Evolutionary conservation across 1,140 invertebrate species (phyloP).

Genomic region (Drosophila navojoa): DNA sequence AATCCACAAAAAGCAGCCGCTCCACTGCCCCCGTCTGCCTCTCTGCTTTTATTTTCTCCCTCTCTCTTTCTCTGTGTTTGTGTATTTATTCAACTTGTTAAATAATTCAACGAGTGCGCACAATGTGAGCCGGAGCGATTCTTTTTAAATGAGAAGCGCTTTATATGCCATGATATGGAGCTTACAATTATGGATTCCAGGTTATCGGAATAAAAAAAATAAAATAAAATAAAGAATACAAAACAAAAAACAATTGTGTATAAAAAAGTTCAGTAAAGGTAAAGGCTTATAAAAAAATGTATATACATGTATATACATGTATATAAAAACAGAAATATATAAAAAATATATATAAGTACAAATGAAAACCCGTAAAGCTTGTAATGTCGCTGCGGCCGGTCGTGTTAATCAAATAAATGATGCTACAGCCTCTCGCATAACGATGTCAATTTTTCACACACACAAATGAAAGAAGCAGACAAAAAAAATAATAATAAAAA

Average conservation of each 20-base stretch:
- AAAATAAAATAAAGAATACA: conserved; percentile 8
- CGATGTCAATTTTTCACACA: conserved; percentile 46
- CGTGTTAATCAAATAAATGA: conserved; percentile 68
- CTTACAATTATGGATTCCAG: conserved; percentile 66
- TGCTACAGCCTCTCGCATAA: conserved; percentile 46
- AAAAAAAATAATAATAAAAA: no score
- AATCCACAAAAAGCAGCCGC: not conserved
- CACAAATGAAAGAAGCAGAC: conserved; percentile 12
- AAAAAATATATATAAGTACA: conserved; percentile 10
- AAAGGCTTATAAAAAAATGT: not conserved
- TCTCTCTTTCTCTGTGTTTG: not conserved
- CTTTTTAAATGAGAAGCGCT: conserved; percentile 28
- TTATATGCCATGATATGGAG: conserved; percentile 15
- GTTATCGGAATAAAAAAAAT: conserved; percentile 22
- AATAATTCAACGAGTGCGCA: conserved; percentile 9
- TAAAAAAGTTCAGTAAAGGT: not conserved
- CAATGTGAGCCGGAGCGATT: conserved; percentile 5
- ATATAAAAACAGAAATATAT: not conserved
- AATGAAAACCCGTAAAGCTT: conserved; percentile 10
- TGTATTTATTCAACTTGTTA: conserved; percentile 8
- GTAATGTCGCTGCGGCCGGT: conserved; percentile 26
- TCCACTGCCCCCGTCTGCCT: no score
- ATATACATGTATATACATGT: not conserved
- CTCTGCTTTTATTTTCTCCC: no score
- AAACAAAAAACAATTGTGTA: not conserved